These are phyloP conservation scores for Ciconia boyciana DNA, from an alignment of 2,113 vertebrate species.

Conservation along the genomic window DNA sequence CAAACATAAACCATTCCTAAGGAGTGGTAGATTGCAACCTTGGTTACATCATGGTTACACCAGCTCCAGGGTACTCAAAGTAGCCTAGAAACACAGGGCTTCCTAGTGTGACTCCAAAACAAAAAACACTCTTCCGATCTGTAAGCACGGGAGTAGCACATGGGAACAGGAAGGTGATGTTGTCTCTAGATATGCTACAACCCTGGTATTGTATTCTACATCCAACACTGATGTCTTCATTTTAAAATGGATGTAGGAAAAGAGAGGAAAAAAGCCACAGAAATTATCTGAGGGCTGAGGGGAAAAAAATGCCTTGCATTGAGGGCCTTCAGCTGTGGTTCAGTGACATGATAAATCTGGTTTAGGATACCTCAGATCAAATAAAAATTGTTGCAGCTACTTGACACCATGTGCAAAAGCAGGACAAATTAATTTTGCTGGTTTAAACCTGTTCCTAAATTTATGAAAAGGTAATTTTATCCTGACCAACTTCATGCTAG, in stretches of 20 bases:
- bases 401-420: neutral
- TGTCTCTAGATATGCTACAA: neutral
- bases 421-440: neutral
- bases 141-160: neutral
- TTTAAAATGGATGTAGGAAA: neutral
- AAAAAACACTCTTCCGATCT: neutral
- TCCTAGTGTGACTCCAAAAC: neutral
- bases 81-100: neutral
- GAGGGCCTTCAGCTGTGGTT: neutral
- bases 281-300: neutral
- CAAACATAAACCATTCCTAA: neutral
- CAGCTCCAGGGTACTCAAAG: neutral
- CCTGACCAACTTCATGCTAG: neutral
- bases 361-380: neutral
- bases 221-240: neutral
- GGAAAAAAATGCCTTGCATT: neutral
- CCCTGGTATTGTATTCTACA: neutral
- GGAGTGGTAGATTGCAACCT: neutral
- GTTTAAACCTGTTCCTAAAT: conserved; percentile 11
- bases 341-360: neutral
- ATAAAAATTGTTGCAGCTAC: neutral
- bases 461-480: conserved; percentile 31
- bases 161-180: neutral
- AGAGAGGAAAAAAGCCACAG: neutral
- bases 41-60: neutral